Base-by-base conservation (phyloP, 2,113 vertebrate species). In the Campylomormyrus tamandua region DNA sequence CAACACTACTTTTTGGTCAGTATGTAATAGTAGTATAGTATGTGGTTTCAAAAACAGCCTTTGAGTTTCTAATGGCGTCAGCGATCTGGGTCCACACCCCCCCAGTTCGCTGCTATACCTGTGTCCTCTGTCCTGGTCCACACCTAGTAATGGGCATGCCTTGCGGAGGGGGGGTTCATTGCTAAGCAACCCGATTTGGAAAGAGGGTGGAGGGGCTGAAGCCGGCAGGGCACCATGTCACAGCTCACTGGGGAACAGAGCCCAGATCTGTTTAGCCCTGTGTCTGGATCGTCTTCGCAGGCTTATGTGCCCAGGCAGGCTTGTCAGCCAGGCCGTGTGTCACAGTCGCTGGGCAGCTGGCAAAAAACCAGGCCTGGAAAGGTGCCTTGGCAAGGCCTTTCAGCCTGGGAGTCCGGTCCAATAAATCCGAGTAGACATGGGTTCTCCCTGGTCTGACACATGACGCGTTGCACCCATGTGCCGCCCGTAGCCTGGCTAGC, bases 151-250 rank as follows among this genome's bases (percentile, higher is more conserved):
- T 27, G 74, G 74, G 13, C 74, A 70, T 31, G 62, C n/a, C 10
- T 70, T 70, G n/a, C 1, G 62, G 62, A 70, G 39, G 39, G 35
- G 35, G 74, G 74, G 74, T 8, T 19, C 74, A 80, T 80, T 42
- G 74, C 95, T 95, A 94, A 95, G 92, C 92, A 92, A 88, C 92
- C 93, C 92, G 93, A 94, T 94, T 94, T 93, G 94, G 93, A 92
- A 91, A 56, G 89, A 9, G 88, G 74, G 89, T 91, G 87, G 89
- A 91, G 93, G 90, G 83, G 88, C 91, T 87, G 87, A 39, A 89
- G 70, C 35, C 70, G 48, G 49, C 50, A 90, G 70, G 85, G 24
- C 46, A 13, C 48, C 21, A 1, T 48, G 83, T 86, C 24, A n/a
- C n/a, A 5, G 45, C 45, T 86, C 83, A 50, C 83, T 13, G 4